These are phyloP conservation scores for Chironex yamaguchii DNA, from an alignment of 30 jellyfish, hydroid and myxozoan species.

Conservation along the genomic window DNA sequence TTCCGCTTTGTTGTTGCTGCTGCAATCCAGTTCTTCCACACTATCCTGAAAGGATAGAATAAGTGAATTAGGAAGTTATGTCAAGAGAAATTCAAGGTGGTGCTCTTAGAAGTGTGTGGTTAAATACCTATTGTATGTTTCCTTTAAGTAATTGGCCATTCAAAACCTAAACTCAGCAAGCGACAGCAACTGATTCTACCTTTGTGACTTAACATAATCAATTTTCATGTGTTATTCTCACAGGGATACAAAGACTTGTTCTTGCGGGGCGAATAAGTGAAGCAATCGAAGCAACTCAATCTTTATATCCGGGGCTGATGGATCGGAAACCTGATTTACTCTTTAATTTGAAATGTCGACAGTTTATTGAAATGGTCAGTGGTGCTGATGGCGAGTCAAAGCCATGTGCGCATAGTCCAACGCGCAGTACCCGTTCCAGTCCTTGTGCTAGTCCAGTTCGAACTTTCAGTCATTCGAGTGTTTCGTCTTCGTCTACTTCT, in stretches of 20 bases:
- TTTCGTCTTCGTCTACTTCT: slow-evolving; percentile 23
- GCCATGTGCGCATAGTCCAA: slow-evolving; percentile 90
- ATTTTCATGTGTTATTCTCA: not conserved
- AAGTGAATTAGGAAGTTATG: no score
- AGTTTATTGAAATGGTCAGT: slow-evolving; percentile 95
- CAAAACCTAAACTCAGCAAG: no score
- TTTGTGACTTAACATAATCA: no score
- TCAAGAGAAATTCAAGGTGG: no score
- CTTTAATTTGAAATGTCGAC: slow-evolving; percentile 90
- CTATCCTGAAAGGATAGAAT: no score
- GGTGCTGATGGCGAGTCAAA: slow-evolving; percentile 94
- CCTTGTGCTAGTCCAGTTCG: slow-evolving; percentile 94
- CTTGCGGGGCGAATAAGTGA: slow-evolving; percentile 94
- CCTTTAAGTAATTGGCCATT: no score
- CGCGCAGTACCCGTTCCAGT: slow-evolving; percentile 84
- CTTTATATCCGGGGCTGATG: slow-evolving; percentile 86
- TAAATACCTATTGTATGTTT: no score
- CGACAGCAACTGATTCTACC: no score
- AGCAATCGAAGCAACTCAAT: slow-evolving; percentile 91
- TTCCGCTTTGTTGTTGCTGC: no score
- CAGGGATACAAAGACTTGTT: slow-evolving; percentile 88
- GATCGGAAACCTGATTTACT: slow-evolving; percentile 79
- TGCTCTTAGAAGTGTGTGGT: no score
- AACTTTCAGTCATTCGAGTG: slow-evolving; percentile 62
- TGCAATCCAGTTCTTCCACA: no score